These are phyloP conservation scores for Limenitis camilla DNA, from an alignment of 2,888 invertebrate genomes.

Conservation along the genomic window DNA sequence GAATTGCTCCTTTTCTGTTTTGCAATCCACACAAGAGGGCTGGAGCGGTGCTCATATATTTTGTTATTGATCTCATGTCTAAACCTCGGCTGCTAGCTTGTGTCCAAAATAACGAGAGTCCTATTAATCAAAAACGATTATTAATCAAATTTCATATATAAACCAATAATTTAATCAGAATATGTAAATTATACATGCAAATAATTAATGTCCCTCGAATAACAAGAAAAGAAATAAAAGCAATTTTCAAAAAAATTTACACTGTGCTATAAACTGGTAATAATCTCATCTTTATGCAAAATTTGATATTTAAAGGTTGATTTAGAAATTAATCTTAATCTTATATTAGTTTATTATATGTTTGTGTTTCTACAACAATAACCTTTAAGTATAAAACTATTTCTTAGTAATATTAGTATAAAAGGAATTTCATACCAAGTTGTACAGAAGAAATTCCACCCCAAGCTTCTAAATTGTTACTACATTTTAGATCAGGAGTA, in stretches of 20 bases:
- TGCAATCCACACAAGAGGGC: slow-evolving; percentile 77
- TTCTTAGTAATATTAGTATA: too few species aligned
- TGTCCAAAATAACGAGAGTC: slow-evolving; percentile 81
- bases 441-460: slow-evolving; percentile 84
- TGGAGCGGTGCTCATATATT: slow-evolving; percentile 76
- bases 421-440: slow-evolving; percentile 64
- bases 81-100: slow-evolving; percentile 71
- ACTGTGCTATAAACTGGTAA: too few species aligned
- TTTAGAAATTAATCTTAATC: too few species aligned
- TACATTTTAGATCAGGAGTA: slow-evolving; percentile 77
- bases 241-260: too few species aligned
- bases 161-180: not conserved
- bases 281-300: too few species aligned
- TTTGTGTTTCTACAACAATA: too few species aligned
- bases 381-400: too few species aligned
- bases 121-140: slow-evolving; percentile 40
- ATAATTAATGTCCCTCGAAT: too few species aligned
- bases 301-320: too few species aligned
- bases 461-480: slow-evolving; percentile 81
- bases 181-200: too few species aligned
- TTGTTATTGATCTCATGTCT: slow-evolving; percentile 69
- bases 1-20: slow-evolving; percentile 76
- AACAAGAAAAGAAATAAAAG: too few species aligned
- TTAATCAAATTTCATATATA: not conserved
- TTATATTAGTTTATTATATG: too few species aligned